Percentiles rank a stretch among this genome's conserved stretches.
These are phyloP conservation scores for Lepidurus arcticus DNA, from an alignment of 1,140 invertebrate genomes.

Conservation along the genomic window DNA sequence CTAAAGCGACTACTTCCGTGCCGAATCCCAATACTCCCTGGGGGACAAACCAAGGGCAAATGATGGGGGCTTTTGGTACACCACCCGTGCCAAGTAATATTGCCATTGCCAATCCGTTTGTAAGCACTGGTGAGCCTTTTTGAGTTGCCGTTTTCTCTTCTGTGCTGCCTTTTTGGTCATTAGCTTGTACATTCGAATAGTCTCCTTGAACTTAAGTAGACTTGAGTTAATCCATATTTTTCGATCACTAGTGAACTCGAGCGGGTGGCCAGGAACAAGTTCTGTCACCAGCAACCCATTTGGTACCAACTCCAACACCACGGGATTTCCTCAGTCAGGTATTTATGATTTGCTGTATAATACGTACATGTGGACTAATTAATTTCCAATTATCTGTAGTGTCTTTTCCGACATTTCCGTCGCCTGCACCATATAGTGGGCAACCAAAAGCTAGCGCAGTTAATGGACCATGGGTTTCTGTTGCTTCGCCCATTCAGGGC, in stretches of 20 bases:
- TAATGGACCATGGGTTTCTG: background rate
- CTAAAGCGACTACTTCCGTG: background rate
- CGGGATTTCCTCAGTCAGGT: constrained; percentile 1
- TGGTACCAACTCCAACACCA: background rate
- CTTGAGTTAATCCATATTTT: background rate
- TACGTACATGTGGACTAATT: background rate
- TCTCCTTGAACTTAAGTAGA: background rate
- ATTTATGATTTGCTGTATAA: background rate
- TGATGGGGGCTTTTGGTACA: background rate
- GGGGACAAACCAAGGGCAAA: background rate
- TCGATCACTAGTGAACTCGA: background rate
- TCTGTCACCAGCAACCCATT: background rate
- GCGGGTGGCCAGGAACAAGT: background rate
- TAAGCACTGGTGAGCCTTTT: constrained; percentile 8
- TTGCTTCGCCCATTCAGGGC: background rate
- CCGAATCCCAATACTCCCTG: background rate
- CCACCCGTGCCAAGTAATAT: background rate
- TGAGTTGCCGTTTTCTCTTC: background rate
- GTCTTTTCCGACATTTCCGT: background rate
- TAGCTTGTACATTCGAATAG: background rate
- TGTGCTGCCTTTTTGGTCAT: background rate
- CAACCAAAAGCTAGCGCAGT: background rate
- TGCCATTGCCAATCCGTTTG: background rate
- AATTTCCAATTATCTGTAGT: background rate
- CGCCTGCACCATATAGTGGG: background rate